phyloP scores from a whole-genome alignment of 2,113 vertebrate genomes.

The Eptatretus burgeri region DNA sequence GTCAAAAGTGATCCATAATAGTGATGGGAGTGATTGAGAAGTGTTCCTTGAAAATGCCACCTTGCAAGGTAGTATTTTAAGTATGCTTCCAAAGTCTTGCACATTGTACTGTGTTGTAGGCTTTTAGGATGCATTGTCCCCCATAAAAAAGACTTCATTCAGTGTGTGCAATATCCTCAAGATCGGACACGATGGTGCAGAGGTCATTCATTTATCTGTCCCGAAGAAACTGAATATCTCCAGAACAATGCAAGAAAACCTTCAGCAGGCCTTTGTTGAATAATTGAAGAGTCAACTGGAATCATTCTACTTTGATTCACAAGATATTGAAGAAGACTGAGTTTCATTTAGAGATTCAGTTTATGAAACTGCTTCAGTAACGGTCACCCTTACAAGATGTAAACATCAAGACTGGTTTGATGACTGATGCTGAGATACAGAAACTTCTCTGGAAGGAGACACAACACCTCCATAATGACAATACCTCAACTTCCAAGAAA shows the following conservation, averaged over 20 bases:
- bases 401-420: not conserved
- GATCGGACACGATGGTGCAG: too few relatives aligned
- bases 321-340: not conserved
- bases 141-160: too few relatives aligned
- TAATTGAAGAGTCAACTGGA: not conserved
- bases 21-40: too few relatives aligned
- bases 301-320: not conserved
- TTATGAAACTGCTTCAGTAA: not conserved
- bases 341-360: not conserved
- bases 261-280: not conserved
- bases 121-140: too few relatives aligned
- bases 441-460: not conserved
- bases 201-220: too few relatives aligned
- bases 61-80: too few relatives aligned
- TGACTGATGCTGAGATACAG: not conserved
- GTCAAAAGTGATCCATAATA: too few relatives aligned
- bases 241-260: not conserved
- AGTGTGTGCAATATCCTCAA: too few relatives aligned
- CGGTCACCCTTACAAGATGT: not conserved
- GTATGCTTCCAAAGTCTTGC: too few relatives aligned
- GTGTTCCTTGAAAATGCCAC: too few relatives aligned
- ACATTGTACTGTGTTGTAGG: too few relatives aligned
- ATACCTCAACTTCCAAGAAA: not conserved
- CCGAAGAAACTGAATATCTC: slow-evolving; percentile 2
- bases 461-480: not conserved